Evolutionary conservation across 2,797 vertebrate species (phyloP).

Genomic region (Poecilia gillii): DNA sequence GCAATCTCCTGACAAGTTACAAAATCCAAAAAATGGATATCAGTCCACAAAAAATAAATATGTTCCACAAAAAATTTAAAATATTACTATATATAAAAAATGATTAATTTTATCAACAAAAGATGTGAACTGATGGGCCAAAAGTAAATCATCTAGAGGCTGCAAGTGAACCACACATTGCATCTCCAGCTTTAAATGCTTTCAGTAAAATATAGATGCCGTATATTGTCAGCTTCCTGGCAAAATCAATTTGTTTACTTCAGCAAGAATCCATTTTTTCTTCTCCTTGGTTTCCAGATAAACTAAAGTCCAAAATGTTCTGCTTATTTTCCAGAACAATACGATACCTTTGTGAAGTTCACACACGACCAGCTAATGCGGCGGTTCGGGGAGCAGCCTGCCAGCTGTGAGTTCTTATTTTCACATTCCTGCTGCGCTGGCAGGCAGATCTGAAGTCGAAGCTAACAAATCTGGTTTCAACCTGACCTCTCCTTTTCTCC

Average conservation of each 20-base stretch:
- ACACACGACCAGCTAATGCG: slow-evolving; percentile 97
- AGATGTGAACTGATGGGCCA: too few relatives aligned
- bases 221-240: background rate
- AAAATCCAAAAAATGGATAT: too few relatives aligned
- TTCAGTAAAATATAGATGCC: background rate
- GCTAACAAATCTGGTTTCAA: slow-evolving; percentile 47
- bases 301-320: background rate
- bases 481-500: slow-evolving; percentile 58
- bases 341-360: slow-evolving; percentile 98
- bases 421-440: slow-evolving; percentile 33
- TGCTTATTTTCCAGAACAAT: slow-evolving; percentile 87
- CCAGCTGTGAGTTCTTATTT: slow-evolving; percentile 87
- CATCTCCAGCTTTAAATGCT: background rate
- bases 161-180: background rate
- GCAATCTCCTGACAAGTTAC: too few relatives aligned
- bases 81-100: too few relatives aligned
- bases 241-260: background rate
- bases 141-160: too few relatives aligned
- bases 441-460: slow-evolving; percentile 26
- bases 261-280: background rate
- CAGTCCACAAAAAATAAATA: too few relatives aligned
- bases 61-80: too few relatives aligned
- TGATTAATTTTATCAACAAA: too few relatives aligned
- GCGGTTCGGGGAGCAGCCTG: slow-evolving; percentile 97
- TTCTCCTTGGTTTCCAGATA: background rate